Evolutionary conservation across 2,888 invertebrate species (phyloP).

Genomic region (Ochropleura plecta): DNA sequence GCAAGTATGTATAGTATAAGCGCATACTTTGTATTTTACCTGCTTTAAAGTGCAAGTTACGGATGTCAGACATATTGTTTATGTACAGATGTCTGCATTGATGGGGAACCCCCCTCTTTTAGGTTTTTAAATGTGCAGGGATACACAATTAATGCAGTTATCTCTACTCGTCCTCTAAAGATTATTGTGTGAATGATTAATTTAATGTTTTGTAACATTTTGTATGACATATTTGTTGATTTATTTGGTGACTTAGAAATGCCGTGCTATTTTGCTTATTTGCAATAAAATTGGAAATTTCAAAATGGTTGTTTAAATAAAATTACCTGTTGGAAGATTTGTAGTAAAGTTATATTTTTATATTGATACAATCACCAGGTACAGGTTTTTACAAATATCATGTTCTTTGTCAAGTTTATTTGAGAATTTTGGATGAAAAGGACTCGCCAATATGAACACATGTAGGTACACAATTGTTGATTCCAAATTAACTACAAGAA

Average conservation of each 20-base stretch:
- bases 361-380: conserved; percentile 90
- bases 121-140: not conserved
- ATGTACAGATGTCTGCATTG: conserved; percentile 35
- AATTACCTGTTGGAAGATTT: conserved; percentile 86
- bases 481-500: conserved; percentile 76
- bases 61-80: conserved; percentile 83
- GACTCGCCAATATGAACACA: conserved; percentile 75
- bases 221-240: conserved; percentile 74
- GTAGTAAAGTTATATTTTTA: conserved; percentile 90
- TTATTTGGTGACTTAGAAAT: conserved; percentile 56
- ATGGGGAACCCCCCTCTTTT: not conserved
- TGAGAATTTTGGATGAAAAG: conserved; percentile 78
- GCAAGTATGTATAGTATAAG: conserved; percentile 68
- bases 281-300: conserved; percentile 82
- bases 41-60: conserved; percentile 78
- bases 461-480: conserved; percentile 76
- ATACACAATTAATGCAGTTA: conserved; percentile 19
- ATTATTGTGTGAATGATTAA: conserved; percentile 55
- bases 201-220: conserved; percentile 68
- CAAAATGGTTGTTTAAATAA: conserved; percentile 69
- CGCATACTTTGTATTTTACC: conserved; percentile 70
- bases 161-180: conserved; percentile 40
- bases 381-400: conserved; percentile 87
- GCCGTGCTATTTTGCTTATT: conserved; percentile 75
- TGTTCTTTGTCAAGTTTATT: conserved; percentile 80